Evolutionary conservation across 1,140 invertebrate species (phyloP).

Genomic region (Zaprionus kolodkinae): DNA sequence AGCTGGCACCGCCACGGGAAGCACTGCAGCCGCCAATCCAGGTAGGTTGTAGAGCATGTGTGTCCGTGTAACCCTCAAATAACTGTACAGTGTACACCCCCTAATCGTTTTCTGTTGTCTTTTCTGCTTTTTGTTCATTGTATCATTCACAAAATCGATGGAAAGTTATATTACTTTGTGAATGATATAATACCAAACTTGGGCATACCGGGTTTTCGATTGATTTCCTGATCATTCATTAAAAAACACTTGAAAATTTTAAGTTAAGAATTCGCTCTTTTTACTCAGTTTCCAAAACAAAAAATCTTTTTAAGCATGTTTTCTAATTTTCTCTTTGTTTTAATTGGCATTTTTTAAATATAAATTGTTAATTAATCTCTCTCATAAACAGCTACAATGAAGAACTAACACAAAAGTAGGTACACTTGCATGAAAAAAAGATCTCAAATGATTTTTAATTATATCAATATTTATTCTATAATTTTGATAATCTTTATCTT

Average conservation of each 20-base stretch:
- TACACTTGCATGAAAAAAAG: not conserved
- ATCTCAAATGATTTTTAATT: not conserved
- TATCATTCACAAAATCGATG: conserved; percentile 34
- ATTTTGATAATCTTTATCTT: not conserved
- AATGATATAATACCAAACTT: conserved; percentile 32
- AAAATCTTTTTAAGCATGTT: not conserved
- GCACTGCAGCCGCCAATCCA: conserved; percentile 74
- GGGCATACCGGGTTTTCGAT: conserved; percentile 15
- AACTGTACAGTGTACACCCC: conserved; percentile 1
- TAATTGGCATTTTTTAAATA: not conserved
- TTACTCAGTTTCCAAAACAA: not conserved
- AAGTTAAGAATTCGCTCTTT: not conserved
- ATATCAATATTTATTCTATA: not conserved
- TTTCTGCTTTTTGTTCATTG: conserved; percentile 43
- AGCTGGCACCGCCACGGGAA: conserved; percentile 51
- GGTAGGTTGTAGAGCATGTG: conserved; percentile 85
- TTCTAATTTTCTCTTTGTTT: not conserved
- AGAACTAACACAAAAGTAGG: not conserved
- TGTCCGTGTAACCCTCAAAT: conserved; percentile 26
- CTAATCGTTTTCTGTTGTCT: conserved; percentile 36
- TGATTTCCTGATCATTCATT: conserved; percentile 27
- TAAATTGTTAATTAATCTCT: not conserved
- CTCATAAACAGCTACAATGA: not conserved
- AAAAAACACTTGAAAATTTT: not conserved
- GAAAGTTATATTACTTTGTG: conserved; percentile 22